Evolutionary conservation across 2,888 invertebrate genomes (phyloP).

Genomic region (Caenorhabditis uteleia): DNA sequence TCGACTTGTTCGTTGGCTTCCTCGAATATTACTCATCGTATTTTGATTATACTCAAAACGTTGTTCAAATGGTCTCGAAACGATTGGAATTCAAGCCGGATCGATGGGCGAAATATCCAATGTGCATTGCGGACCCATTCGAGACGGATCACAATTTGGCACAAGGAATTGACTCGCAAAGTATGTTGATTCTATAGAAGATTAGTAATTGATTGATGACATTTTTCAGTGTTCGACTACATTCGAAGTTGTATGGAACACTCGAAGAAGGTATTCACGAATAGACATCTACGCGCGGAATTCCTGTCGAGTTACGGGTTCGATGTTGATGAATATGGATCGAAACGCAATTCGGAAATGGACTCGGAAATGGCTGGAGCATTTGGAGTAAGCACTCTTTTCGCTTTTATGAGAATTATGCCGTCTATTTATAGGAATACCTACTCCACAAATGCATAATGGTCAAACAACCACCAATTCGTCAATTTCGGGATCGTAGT

Average conservation of each 20-base stretch:
- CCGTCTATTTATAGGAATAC: conserved; percentile 32
- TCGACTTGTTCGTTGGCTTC: conserved; percentile 54
- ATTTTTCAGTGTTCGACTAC: conserved; percentile 44
- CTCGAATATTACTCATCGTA: conserved; percentile 74
- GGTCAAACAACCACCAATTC: conserved; percentile 40
- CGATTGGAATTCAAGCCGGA: conserved; percentile 70
- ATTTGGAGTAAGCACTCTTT: conserved; percentile 27
- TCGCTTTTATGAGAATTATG: neutral
- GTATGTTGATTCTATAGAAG: conserved; percentile 11
- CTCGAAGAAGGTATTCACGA: conserved; percentile 40
- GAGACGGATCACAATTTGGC: conserved; percentile 75
- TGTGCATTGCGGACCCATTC: conserved; percentile 77
- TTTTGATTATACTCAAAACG: conserved; percentile 35
- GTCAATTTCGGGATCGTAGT: conserved; percentile 50
- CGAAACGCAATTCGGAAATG: conserved; percentile 26
- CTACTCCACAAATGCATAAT: conserved; percentile 47
- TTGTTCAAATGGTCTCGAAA: conserved; percentile 40
- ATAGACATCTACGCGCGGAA: conserved; percentile 36
- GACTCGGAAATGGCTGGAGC: conserved; percentile 33
- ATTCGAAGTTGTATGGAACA: conserved; percentile 48
- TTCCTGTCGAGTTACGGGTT: conserved; percentile 41
- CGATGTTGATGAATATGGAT: conserved; percentile 30
- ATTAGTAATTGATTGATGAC: neutral
- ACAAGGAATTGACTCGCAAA: conserved; percentile 71
- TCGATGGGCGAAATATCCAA: conserved; percentile 72